Evolutionary conservation across 2,113 vertebrate genomes (phyloP), one percentile per base, ranked within the genome.

Genomic region (Platichthys flesus): DNA sequence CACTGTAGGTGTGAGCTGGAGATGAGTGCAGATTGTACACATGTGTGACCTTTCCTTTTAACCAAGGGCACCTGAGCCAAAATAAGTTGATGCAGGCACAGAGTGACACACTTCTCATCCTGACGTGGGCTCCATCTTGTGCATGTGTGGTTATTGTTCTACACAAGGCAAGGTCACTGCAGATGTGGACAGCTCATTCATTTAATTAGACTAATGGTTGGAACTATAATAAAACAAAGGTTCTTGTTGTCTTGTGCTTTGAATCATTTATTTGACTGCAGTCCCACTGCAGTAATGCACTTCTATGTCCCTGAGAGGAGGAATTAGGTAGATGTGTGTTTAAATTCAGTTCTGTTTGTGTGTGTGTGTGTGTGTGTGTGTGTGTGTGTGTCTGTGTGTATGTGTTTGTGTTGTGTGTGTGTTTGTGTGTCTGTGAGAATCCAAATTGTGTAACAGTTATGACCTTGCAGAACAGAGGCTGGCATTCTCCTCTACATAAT

Each of bases 201-300:
- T 70, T 62, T 54, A 83, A 74, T 78, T 42, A 75, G 65, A 74
- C 65, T n/a, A 61, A 26, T 2, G 42, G 26, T 42, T 52, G 71
- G 57, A n/a, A 62, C 40, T n/a, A 37, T 51, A 71, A 61, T 55
- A 8, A 47, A 4, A 49, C 47, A 31, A 31, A 31, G 31, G 31
- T 31, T 31, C 31, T 31, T 59, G 12, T 42, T n/a, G 7, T 63
- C 55, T 55, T 54, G 10, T 59, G 69, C 23, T 35, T 54, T 20
- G 24, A 52, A 52, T 35, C 52, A 47, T 42, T n/a, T 9, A 47
- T 49, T 40, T 1, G 51, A 52, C 18, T n/a, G 51, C 14, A 14
- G 45, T 47, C 45, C 5, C 26, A 4, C n/a, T 4, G 7, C 16
- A 21, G 4, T 20, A 21, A 40, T 5, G 3, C 55, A 10, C 40